Evolutionary conservation across 2,797 vertebrate species (phyloP).

Genomic region (Eospalax fontanierii): DNA sequence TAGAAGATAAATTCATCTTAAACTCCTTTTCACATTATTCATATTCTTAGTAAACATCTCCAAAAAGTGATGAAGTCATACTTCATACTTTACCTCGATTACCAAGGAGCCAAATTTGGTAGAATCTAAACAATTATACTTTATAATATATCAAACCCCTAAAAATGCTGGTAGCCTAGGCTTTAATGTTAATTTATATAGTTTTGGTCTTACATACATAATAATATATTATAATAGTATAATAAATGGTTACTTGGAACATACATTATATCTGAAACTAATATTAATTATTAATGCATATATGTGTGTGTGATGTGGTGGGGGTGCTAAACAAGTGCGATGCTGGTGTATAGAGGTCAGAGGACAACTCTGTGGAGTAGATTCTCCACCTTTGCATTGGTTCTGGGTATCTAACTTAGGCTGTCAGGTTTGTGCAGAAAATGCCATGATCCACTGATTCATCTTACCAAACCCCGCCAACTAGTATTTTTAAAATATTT

Average conservation of each 20-base stretch:
- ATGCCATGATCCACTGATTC: background rate
- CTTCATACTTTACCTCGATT: background rate
- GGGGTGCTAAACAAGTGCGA: background rate
- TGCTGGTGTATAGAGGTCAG: background rate
- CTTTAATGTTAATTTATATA: conserved; percentile 34
- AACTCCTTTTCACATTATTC: conserved; percentile 52
- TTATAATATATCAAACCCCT: conserved; percentile 21
- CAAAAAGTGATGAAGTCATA: background rate
- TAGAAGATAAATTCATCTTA: too few relatives aligned
- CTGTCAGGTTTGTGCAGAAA: background rate
- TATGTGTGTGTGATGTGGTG: background rate
- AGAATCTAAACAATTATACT: conserved; percentile 20
- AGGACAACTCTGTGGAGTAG: too few relatives aligned
- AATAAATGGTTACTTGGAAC: background rate
- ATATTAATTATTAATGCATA: too few relatives aligned
- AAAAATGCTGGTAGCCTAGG: background rate
- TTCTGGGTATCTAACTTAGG: background rate
- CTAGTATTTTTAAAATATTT: background rate
- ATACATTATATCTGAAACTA: too few relatives aligned
- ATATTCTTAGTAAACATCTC: background rate
- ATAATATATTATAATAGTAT: too few relatives aligned
- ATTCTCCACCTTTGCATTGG: background rate
- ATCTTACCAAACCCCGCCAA: background rate
- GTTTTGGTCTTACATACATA: too few relatives aligned
- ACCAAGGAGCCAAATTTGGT: conserved; percentile 42